phyloP scores from a whole-genome alignment of 2,797 vertebrate species.

The Euthynnus affinis region DNA sequence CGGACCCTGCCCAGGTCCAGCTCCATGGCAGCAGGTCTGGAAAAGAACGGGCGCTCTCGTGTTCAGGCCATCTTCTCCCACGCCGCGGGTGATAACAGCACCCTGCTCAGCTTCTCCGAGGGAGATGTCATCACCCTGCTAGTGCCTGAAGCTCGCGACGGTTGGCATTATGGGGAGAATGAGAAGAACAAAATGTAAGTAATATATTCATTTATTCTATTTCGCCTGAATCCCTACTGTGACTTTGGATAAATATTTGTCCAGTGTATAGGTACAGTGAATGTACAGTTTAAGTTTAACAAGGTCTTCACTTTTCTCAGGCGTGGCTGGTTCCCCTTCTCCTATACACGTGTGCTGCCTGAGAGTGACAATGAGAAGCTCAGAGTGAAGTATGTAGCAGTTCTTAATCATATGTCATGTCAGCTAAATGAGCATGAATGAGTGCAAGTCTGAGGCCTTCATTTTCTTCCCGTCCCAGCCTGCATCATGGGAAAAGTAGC shows the following conservation, averaged over 20 bases:
- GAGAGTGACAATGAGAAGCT: conserved; percentile 89
- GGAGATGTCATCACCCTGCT: conserved; percentile 97
- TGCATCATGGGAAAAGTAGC: conserved; percentile 97
- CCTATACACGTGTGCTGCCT: conserved; percentile 96
- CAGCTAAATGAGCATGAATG: neutral
- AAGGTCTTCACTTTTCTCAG: conserved; percentile 75
- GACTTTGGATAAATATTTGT: conserved; percentile 1
- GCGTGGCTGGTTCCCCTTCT: conserved; percentile 99
- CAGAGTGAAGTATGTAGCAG: conserved; percentile 89
- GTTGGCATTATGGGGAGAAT: conserved; percentile 99
- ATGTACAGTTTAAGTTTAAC: neutral
- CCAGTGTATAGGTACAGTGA: neutral
- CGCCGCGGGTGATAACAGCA: conserved; percentile 94
- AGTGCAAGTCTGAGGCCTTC: conserved; percentile 40
- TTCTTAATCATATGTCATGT: neutral
- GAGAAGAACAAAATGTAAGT: conserved; percentile 98
- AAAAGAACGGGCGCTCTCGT: conserved; percentile 93
- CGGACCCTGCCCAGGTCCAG: conserved; percentile 97
- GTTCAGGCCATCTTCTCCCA: conserved; percentile 99
- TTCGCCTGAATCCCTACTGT: conserved; percentile 6
- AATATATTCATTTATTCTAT: neutral
- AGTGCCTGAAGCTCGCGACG: conserved; percentile 96
- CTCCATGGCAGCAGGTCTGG: conserved; percentile 97
- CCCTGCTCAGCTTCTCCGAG: conserved; percentile 97
- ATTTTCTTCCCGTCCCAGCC: conserved; percentile 78